A percentile compares a stretch with the other conserved stretches of the same genome.
phyloP scores from a whole-genome alignment of 2,797 vertebrate genomes.

The Heterohyrax brucei region DNA sequence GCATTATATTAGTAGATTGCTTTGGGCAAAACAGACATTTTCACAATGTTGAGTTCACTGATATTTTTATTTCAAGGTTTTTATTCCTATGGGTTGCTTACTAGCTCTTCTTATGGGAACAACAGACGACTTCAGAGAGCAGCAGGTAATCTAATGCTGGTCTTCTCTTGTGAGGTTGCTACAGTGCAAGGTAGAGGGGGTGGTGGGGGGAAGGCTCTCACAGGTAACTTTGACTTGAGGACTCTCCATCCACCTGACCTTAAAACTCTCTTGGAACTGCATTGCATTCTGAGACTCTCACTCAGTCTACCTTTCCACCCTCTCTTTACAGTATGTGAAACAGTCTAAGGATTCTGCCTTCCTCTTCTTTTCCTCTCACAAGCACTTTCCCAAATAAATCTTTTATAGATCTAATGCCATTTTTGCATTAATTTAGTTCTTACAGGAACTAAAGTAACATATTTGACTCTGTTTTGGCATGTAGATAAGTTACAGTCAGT shows the following conservation, averaged over 20 bases:
- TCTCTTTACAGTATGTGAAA: background rate
- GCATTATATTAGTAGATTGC: too few relatives aligned
- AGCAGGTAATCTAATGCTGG: background rate
- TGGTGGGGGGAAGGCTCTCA: background rate
- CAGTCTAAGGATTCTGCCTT: background rate
- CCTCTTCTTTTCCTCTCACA: background rate
- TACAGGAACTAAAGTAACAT: background rate
- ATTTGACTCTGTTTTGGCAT: constrained; percentile 45
- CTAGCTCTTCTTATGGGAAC: background rate
- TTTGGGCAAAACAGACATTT: too few relatives aligned
- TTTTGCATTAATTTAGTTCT: constrained; percentile 13
- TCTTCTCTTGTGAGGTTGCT: background rate
- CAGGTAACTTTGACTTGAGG: background rate
- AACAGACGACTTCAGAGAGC: background rate
- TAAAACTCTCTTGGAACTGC: constrained; percentile 23
- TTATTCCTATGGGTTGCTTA: background rate
- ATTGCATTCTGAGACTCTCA: background rate
- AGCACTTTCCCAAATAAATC: background rate
- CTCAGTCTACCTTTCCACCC: background rate
- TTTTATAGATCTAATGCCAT: constrained; percentile 26
- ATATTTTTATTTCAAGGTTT: background rate
- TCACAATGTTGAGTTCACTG: background rate
- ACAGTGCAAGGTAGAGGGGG: too few relatives aligned
- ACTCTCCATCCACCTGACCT: background rate
- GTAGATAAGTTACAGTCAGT: background rate